phyloP scores from a whole-genome alignment of 2,113 vertebrate genomes.

The Melanerpes aurifrons region DNA sequence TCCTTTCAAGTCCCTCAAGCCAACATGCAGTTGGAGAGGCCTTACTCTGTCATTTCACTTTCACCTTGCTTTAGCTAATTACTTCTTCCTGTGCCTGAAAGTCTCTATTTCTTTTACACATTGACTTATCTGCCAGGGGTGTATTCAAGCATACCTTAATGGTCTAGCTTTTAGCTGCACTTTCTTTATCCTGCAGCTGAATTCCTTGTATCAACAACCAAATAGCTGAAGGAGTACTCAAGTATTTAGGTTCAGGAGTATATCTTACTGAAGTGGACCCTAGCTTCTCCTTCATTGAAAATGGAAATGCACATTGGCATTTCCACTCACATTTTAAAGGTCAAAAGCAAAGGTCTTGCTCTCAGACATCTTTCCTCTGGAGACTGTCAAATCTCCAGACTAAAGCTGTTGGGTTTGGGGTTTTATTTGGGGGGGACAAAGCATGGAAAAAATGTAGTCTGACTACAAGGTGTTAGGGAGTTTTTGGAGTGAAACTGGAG shows the following conservation, averaged over 20 bases:
- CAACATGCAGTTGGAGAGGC: background rate
- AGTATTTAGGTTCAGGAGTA: background rate
- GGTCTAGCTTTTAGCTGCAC: background rate
- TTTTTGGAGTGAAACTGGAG: background rate
- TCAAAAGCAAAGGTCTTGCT: background rate
- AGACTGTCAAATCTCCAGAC: background rate
- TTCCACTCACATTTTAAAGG: background rate
- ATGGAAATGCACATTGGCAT: background rate
- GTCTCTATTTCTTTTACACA: background rate
- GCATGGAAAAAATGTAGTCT: background rate
- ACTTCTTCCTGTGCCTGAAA: background rate
- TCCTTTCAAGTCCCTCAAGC: background rate
- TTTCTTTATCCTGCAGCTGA: background rate
- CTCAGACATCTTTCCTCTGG: background rate
- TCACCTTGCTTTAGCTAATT: background rate
- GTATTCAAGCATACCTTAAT: background rate
- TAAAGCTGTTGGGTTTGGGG: background rate
- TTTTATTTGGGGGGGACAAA: background rate
- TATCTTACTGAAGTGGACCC: background rate
- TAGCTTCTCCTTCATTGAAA: background rate
- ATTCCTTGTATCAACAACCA: background rate
- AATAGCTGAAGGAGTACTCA: background rate
- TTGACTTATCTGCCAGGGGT: background rate
- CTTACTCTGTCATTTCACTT: background rate
- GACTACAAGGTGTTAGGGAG: background rate